phyloP scores from a whole-genome alignment of 2,797 vertebrate species.

The Peromyscus nudipes region DNA sequence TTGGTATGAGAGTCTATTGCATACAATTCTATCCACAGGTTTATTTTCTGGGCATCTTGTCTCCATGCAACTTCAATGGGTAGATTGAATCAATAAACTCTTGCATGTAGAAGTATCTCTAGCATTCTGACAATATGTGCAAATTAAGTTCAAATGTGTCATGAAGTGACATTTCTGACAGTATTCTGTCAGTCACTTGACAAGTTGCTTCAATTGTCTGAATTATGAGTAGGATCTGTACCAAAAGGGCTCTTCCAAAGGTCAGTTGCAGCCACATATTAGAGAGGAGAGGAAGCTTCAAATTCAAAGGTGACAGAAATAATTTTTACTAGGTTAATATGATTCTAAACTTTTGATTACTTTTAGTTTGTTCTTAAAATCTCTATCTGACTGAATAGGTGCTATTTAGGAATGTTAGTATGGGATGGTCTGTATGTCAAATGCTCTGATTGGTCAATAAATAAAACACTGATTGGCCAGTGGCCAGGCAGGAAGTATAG shows the following conservation, averaged over 20 bases:
- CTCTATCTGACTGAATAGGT: slow-evolving; percentile 64
- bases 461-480: too few relatives aligned
- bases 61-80: slow-evolving; percentile 33
- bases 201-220: slow-evolving; percentile 56
- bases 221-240: slow-evolving; percentile 47
- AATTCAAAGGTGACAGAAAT: slow-evolving; percentile 55
- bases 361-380: slow-evolving; percentile 77
- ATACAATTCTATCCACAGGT: background rate
- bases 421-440: background rate
- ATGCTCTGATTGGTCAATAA: too few relatives aligned
- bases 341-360: slow-evolving; percentile 74
- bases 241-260: slow-evolving; percentile 58
- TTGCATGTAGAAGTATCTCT: slow-evolving; percentile 36
- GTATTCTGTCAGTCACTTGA: slow-evolving; percentile 63
- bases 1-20: background rate
- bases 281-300: slow-evolving; percentile 27
- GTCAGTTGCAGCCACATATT: background rate
- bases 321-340: slow-evolving; percentile 59
- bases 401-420: slow-evolving; percentile 70
- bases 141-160: slow-evolving; percentile 77
- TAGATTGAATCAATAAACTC: slow-evolving; percentile 51
- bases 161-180: slow-evolving; percentile 64
- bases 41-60: background rate
- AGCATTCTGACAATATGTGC: slow-evolving; percentile 69
- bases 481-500: too few relatives aligned